Evolutionary conservation across 2,797 vertebrate genomes (phyloP), one percentile per base, ranked within the genome.

Genomic region (Oryzias sinensis): DNA sequence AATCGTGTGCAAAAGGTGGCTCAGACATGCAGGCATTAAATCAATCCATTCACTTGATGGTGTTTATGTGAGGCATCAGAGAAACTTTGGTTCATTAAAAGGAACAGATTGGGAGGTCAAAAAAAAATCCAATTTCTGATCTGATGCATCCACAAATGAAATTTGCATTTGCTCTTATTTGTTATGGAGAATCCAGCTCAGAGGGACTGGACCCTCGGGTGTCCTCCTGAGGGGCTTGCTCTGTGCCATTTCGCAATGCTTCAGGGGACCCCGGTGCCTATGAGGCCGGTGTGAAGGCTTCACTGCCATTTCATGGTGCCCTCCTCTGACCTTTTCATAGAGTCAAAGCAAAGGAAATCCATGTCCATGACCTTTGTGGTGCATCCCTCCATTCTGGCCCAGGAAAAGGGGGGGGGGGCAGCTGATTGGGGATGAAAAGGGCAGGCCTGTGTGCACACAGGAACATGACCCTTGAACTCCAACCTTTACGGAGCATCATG

Each of bases 311-410:
- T 90, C 74, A 70, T 70, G 73, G 80, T 89, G 87, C 85, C 87
- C 87, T 81, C 77, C 51, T 79, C 79, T 89, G 89, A 89, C 90
- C 89, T 91, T 90, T 91, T 89, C 80, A 84, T 85, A 69, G 85
- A 89, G 87, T 90, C 83, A 84, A 83, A 87, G 76, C 82, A 87
- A 87, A 87, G 86, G 79, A 88, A 90, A 91, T 91, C 88, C 87
- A 89, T 91, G 84, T 78, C 76, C 72, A 68, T 90, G 87, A 88
- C 88, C 89, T 90, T 89, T 90, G 82, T 79, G 85, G 76, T 65
- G 76, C 80, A 80, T 85, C 82, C 62, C 76, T 77, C 73, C 68
- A 59, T 78, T 82, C 81, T 84, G 81, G 80, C 80, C 68, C 74
- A 41, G 72, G 57, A 74, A 76, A 55, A 27, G 9, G 16, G 58